A percentile compares a stretch with the other conserved stretches of the same genome.
Evolutionary conservation across 2,888 invertebrate genomes (phyloP).

Genomic region (Acanthopleura granulata): DNA sequence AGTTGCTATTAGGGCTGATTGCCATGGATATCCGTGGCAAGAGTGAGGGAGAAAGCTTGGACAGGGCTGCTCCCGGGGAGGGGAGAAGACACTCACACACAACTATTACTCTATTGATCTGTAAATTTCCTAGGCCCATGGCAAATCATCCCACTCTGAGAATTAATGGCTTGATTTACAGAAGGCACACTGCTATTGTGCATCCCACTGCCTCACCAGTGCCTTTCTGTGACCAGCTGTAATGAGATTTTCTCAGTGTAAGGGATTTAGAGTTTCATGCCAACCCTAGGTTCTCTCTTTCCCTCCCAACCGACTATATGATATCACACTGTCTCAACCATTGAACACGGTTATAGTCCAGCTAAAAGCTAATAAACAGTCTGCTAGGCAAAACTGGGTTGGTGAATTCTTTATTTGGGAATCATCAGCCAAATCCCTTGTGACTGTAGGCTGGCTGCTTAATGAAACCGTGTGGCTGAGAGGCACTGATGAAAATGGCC

Average conservation of each 20-base stretch:
- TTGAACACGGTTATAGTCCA: too few relatives aligned
- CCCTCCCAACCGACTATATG: too few relatives aligned
- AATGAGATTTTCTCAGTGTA: slow-evolving; percentile 1
- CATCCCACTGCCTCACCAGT: slow-evolving; percentile 1
- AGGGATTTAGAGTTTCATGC: not conserved
- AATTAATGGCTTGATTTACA: slow-evolving; percentile 12
- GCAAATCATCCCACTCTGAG: slow-evolving; percentile 10
- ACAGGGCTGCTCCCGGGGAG: not conserved
- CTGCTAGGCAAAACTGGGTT: too few relatives aligned
- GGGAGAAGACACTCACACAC: slow-evolving; percentile 3
- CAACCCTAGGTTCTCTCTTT: too few relatives aligned
- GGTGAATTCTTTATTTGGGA: too few relatives aligned
- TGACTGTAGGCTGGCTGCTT: too few relatives aligned
- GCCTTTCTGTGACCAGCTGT: not conserved
- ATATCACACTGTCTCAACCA: too few relatives aligned
- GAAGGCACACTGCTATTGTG: slow-evolving; percentile 8
- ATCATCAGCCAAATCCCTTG: too few relatives aligned
- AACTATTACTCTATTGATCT: slow-evolving; percentile 12
- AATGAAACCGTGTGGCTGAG: too few relatives aligned
- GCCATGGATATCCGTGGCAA: too few relatives aligned
- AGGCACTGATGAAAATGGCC: not conserved
- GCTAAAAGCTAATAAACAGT: too few relatives aligned
- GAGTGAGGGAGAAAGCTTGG: slow-evolving; percentile 10
- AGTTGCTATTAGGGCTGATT: not conserved
- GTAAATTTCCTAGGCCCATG: slow-evolving; percentile 8